Conservation (phyloP, 2,113 vertebrate species). For the Eubucco bourcierii region DNA sequence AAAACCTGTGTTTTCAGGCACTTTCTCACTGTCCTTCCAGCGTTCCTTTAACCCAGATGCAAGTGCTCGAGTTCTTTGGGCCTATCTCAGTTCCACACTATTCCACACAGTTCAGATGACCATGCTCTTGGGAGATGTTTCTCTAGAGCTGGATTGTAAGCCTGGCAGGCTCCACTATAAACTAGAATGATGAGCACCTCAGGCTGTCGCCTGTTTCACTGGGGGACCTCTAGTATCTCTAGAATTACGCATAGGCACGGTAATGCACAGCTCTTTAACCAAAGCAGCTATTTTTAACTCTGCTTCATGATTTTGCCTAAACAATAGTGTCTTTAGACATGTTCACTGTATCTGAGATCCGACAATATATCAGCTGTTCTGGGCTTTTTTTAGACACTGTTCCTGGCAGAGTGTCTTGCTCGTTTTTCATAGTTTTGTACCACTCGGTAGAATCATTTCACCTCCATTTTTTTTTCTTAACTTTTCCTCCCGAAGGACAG, state of each 20-base stretch:
- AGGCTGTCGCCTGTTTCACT: background rate
- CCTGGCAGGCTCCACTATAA: background rate
- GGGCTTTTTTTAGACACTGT: background rate
- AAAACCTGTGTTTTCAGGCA: background rate
- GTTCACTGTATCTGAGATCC: background rate
- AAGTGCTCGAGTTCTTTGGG: rapidly evolving
- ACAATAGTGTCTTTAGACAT: background rate
- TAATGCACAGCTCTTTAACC: background rate
- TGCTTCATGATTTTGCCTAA: background rate
- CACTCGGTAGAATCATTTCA: background rate
- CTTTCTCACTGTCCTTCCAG: background rate
- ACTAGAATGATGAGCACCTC: rapidly evolving
- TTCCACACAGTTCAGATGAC: rapidly evolving
- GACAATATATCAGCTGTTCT: background rate
- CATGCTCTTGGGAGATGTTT: rapidly evolving
- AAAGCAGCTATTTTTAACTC: background rate
- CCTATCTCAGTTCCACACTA: background rate
- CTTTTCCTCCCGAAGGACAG: background rate
- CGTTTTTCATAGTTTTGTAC: background rate
- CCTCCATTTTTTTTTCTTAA: background rate
- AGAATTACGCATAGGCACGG: background rate
- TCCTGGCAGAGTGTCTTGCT: background rate
- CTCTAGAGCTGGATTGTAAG: background rate
- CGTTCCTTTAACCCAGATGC: rapidly evolving
- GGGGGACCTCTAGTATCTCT: background rate